Conservation (phyloP, 2,888 invertebrate species). For the Caenorhabditis panamensis region DNA sequence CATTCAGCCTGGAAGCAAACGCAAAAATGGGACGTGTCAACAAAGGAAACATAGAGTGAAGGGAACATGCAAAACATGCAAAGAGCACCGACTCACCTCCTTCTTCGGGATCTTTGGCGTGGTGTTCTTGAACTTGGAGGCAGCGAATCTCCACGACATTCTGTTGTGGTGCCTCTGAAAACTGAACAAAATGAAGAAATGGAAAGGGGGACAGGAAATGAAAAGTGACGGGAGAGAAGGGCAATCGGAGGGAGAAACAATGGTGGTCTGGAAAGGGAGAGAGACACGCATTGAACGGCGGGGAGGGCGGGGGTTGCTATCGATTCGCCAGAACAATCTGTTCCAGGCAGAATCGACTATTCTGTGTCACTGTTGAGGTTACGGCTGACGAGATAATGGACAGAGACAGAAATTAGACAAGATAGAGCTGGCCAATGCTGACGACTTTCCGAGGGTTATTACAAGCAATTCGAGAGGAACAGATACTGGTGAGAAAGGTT, state of each 20-base stretch:
- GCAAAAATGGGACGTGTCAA: neutral
- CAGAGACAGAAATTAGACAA: too few relatives aligned
- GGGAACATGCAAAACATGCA: conserved; percentile 19
- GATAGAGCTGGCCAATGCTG: too few relatives aligned
- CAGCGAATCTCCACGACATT: conserved; percentile 88
- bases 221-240: neutral
- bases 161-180: conserved; percentile 26
- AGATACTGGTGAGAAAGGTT: too few relatives aligned
- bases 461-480: too few relatives aligned
- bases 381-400: too few relatives aligned
- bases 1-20: conserved; percentile 33
- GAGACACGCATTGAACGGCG: neutral
- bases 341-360: too few relatives aligned
- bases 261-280: conserved; percentile 5
- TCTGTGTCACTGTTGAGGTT: too few relatives aligned
- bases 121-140: conserved; percentile 98
- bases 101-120: conserved; percentile 95
- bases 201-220: neutral
- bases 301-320: too few relatives aligned
- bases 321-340: too few relatives aligned
- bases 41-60: neutral
- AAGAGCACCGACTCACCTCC: conserved; percentile 83
- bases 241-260: neutral
- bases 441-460: too few relatives aligned
- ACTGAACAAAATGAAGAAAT: conserved; percentile 5